Percentiles rank a stretch among this genome's conserved stretches.
Conservation (phyloP, 2,113 vertebrate genomes). For the Zapornia atra region DNA sequence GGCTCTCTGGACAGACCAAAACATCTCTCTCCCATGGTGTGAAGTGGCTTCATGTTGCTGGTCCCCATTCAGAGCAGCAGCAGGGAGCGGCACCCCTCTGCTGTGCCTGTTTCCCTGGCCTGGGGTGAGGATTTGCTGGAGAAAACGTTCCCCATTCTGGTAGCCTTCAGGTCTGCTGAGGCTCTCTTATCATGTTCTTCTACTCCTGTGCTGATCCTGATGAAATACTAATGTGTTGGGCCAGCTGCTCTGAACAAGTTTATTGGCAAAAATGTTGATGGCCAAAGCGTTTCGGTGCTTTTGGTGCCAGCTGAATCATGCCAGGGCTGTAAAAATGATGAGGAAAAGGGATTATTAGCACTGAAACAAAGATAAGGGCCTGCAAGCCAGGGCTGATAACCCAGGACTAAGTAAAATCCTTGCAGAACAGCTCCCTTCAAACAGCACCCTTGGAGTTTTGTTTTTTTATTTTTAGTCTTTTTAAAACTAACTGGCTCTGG, state of each 20-base stretch:
- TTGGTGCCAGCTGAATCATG: background rate
- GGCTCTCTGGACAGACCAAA: background rate
- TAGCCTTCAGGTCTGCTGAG: background rate
- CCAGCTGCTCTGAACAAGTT: background rate
- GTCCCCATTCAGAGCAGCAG: rapidly evolving
- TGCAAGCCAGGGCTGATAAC: background rate
- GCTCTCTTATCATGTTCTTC: background rate
- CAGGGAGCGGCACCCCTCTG: rapidly evolving
- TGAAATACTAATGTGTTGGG: background rate
- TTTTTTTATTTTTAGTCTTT: background rate
- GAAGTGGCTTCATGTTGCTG: rapidly evolving
- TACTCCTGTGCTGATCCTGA: background rate
- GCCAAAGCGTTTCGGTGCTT: background rate
- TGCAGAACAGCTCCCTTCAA: background rate
- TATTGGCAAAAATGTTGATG: background rate
- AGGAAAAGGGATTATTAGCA: slow-evolving; percentile 4
- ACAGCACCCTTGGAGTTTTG: background rate
- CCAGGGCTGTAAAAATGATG: background rate
- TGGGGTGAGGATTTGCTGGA: background rate
- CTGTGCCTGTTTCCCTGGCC: background rate
- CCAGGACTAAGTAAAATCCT: background rate
- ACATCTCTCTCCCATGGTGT: rapidly evolving
- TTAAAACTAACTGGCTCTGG: background rate
- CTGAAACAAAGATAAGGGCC: background rate
- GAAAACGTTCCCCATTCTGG: background rate